phyloP scores from a whole-genome alignment of 2,113 vertebrate genomes.

The Probosciger aterrimus region DNA sequence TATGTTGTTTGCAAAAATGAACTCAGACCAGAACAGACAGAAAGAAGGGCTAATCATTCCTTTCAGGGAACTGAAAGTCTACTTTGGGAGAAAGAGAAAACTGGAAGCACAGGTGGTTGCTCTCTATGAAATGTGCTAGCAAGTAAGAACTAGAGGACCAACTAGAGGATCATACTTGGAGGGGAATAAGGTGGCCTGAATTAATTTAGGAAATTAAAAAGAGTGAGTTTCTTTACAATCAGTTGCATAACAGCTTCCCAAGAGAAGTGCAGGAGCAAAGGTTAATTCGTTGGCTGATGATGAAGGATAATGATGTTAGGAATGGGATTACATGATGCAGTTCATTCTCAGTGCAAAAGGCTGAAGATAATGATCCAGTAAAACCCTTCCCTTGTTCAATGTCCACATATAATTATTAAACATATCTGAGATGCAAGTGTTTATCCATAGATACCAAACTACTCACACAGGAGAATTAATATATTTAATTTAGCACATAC shows the following conservation, averaged over 20 bases:
- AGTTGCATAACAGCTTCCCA: neutral
- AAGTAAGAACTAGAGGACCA: neutral
- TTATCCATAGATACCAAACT: neutral
- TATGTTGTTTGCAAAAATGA: neutral
- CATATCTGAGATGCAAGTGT: neutral
- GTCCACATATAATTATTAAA: neutral
- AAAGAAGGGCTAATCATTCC: neutral
- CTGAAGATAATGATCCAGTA: neutral
- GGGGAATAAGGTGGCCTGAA: neutral
- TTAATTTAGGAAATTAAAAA: neutral
- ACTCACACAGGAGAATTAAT: neutral
- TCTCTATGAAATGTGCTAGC: neutral
- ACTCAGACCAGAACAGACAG: neutral
- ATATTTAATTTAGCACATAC: neutral
- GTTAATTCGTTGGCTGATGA: neutral
- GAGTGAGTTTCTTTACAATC: neutral
- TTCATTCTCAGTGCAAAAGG: neutral
- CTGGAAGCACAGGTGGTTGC: neutral
- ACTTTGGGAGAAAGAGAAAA: neutral
- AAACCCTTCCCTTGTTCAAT: neutral
- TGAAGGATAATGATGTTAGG: neutral
- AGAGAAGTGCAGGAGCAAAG: neutral
- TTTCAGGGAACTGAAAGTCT: neutral
- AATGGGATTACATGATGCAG: neutral
- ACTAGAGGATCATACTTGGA: neutral